Conservation (phyloP, 2,888 invertebrate genomes). For the Tachina grossa region DNA sequence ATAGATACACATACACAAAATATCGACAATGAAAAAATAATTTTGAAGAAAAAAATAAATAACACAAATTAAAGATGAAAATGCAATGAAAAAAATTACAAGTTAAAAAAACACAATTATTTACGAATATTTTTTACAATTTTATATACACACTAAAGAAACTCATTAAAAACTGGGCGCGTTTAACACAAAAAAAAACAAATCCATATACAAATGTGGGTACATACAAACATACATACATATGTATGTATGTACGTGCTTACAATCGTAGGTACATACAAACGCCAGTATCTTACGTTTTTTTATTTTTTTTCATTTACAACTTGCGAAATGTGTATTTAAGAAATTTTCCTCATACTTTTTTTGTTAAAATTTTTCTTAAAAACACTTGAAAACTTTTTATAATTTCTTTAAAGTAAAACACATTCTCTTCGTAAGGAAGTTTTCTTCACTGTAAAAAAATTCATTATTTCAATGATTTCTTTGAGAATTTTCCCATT, state of each 20-base stretch:
- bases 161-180: slow-evolving; percentile 74
- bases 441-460: slow-evolving; percentile 16
- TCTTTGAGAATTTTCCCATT: slow-evolving; percentile 28
- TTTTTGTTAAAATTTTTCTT: slow-evolving; percentile 40
- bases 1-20: slow-evolving; percentile 74
- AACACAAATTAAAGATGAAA: slow-evolving; percentile 44
- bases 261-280: slow-evolving; percentile 20
- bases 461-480: slow-evolving; percentile 58
- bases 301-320: slow-evolving; percentile 18
- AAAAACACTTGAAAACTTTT: slow-evolving; percentile 34
- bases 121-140: slow-evolving; percentile 35
- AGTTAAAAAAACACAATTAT: slow-evolving; percentile 19
- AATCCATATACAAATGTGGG: not conserved
- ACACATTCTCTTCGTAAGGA: slow-evolving; percentile 2
- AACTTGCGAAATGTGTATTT: slow-evolving; percentile 49
- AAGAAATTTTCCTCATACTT: slow-evolving; percentile 35
- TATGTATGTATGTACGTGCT: not conserved
- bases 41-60: slow-evolving; percentile 50
- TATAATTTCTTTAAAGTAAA: slow-evolving; percentile 11
- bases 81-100: slow-evolving; percentile 45
- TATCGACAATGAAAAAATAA: slow-evolving; percentile 69
- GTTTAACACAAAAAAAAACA: slow-evolving; percentile 56
- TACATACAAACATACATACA: not conserved
- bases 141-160: slow-evolving; percentile 53
- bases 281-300: not conserved